A percentile compares a stretch with the other conserved stretches of the same genome.
phyloP scores from a whole-genome alignment of 2,797 vertebrate species.

The Euthynnus affinis region DNA sequence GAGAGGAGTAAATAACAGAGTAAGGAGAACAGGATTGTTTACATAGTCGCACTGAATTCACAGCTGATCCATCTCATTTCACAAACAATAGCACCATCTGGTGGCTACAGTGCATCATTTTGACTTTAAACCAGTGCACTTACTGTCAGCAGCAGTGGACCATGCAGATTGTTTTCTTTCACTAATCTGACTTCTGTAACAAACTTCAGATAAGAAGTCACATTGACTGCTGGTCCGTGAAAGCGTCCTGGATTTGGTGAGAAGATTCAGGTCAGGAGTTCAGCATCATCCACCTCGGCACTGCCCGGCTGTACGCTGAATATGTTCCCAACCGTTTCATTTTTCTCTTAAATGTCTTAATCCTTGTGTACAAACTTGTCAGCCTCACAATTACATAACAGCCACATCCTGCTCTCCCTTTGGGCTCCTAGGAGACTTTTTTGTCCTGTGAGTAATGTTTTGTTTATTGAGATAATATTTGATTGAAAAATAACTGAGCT shows the following conservation, averaged over 20 bases:
- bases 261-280: not conserved
- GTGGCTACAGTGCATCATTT: not conserved
- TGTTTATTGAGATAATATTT: not conserved
- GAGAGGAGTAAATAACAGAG: no score
- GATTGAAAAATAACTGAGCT: no score
- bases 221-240: not conserved
- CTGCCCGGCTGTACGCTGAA: no score
- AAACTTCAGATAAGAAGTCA: no score
- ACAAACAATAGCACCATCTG: slow-evolving; percentile 24
- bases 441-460: not conserved
- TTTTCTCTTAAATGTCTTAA: no score
- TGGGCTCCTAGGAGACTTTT: no score
- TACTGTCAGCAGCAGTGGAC: not conserved
- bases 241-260: not conserved
- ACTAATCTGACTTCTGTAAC: not conserved
- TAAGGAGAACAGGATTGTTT: no score
- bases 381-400: no score
- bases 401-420: no score
- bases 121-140: not conserved
- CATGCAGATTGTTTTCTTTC: not conserved
- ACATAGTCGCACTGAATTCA: not conserved
- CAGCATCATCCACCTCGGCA: no score
- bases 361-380: no score
- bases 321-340: no score
- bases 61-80: not conserved